These are phyloP conservation scores for Urocolius indicus DNA, from an alignment of 2,113 vertebrate species.

Conservation along the genomic window DNA sequence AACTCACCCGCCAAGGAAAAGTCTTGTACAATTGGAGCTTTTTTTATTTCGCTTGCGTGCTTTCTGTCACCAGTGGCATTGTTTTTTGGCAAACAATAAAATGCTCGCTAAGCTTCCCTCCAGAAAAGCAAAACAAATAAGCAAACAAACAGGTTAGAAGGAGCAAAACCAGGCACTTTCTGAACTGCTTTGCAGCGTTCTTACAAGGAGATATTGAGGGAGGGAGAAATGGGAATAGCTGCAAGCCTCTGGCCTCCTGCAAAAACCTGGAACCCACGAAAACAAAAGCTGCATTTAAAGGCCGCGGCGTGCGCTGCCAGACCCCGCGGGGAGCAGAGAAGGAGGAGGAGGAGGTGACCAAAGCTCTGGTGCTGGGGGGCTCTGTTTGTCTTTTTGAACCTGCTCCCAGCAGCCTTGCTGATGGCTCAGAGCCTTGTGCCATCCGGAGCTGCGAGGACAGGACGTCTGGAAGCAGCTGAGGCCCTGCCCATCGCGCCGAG, in stretches of 20 bases:
- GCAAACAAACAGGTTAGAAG: neutral
- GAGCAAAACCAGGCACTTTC: neutral
- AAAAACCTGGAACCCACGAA: neutral
- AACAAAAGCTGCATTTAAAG: constrained; percentile 70
- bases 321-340: neutral
- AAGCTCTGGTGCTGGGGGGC: neutral
- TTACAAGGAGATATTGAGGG: neutral
- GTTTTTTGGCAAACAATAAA: neutral
- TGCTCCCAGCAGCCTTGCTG: neutral
- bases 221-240: neutral
- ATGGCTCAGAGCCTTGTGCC: neutral
- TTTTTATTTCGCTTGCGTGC: neutral
- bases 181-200: neutral
- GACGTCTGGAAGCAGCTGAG: constrained; percentile 32
- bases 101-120: neutral
- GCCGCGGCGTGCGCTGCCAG: neutral
- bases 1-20: neutral
- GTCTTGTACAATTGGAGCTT: constrained; percentile 20
- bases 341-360: constrained; percentile 30
- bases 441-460: neutral
- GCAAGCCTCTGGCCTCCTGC: neutral
- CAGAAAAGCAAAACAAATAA: neutral
- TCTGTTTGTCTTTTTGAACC: neutral
- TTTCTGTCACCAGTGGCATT: constrained; percentile 16
- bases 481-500: neutral